Evolutionary conservation across 2,888 invertebrate species (phyloP), one percentile per base, ranked within the genome.

Genomic region (Lochmaea capreae): DNA sequence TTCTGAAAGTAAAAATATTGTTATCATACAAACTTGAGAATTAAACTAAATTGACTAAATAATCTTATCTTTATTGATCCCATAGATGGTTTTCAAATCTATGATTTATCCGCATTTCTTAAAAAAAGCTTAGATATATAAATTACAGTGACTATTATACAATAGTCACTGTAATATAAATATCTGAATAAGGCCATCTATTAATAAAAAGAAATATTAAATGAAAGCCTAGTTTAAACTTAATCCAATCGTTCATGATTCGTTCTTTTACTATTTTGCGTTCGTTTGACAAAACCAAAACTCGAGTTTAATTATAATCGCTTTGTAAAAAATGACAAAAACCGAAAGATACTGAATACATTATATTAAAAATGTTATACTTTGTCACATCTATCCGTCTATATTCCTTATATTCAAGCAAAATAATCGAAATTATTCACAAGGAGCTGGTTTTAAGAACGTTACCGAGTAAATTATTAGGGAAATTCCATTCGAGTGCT

Each of bases 171-270:
- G n/a, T n/a, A n/a, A 18, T 57, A 14, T 10, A 18, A 4, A 16
- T 58, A 58, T 59, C 59, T 12, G 59, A 59, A 59, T n/a, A 61
- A 2, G 2, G 39, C 39, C 61, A 61, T 61, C 61, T 61, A 61
- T 16, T 39, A n/a, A 9, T 26, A 9, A 33, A 61, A 16, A 61
- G n/a, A 6, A 9, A 61, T 26, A 61, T 18, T 12, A 39, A n/a
- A 61, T 39, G 14, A 39, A 61, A 61, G 33, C 16, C 14, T 39
- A 33, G 33, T 5, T 59, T 33, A 52, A 52, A 16, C 52, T 52
- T 2, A 16, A n/a, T 5, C 8, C 49, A 1, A 49, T 4, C 49
- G n/a, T 49, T 49, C 49, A 6, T n/a, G 14, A 1, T n/a, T 4
- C 49, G n/a, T 49, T 49, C 49, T n/a, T n/a, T 5, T 14, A 46